These are phyloP conservation scores for Eumaeus atala DNA, from an alignment of 1,140 invertebrate genomes.

Conservation along the genomic window DNA sequence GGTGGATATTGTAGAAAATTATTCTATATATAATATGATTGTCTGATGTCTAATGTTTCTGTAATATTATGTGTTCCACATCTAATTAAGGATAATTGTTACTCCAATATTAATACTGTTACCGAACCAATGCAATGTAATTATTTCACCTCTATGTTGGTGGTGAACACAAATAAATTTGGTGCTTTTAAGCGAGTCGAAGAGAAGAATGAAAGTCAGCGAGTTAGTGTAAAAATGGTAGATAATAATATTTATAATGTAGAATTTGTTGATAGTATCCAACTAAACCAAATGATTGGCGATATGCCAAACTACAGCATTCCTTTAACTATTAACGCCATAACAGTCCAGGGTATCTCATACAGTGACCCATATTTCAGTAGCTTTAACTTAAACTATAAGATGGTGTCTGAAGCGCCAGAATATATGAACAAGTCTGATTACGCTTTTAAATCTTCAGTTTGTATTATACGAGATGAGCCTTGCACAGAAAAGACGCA, in stretches of 20 bases:
- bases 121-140: slow-evolving; percentile 80
- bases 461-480: slow-evolving; percentile 73
- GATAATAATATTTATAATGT: slow-evolving; percentile 76
- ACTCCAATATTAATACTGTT: slow-evolving; percentile 75
- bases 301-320: slow-evolving; percentile 76
- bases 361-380: slow-evolving; percentile 77
- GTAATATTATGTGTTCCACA: slow-evolving; percentile 76
- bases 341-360: slow-evolving; percentile 77
- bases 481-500: slow-evolving; percentile 59
- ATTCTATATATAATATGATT: slow-evolving; percentile 76
- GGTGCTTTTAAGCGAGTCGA: slow-evolving; percentile 74
- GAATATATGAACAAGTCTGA: slow-evolving; percentile 75
- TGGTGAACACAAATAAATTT: slow-evolving; percentile 74
- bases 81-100: slow-evolving; percentile 75
- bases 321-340: slow-evolving; percentile 76
- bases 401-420: slow-evolving; percentile 69
- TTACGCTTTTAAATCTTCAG: slow-evolving; percentile 75
- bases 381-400: slow-evolving; percentile 77
- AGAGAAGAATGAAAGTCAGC: slow-evolving; percentile 72
- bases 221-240: slow-evolving; percentile 73
- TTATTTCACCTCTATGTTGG: slow-evolving; percentile 72
- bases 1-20: slow-evolving; percentile 74
- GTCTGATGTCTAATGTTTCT: slow-evolving; percentile 79
- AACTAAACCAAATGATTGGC: slow-evolving; percentile 77
- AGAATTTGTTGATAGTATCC: slow-evolving; percentile 74